Percentiles rank a stretch among this genome's conserved stretches.
Conservation (phyloP, 2,888 invertebrate genomes). For the Physocephala rufipes region DNA sequence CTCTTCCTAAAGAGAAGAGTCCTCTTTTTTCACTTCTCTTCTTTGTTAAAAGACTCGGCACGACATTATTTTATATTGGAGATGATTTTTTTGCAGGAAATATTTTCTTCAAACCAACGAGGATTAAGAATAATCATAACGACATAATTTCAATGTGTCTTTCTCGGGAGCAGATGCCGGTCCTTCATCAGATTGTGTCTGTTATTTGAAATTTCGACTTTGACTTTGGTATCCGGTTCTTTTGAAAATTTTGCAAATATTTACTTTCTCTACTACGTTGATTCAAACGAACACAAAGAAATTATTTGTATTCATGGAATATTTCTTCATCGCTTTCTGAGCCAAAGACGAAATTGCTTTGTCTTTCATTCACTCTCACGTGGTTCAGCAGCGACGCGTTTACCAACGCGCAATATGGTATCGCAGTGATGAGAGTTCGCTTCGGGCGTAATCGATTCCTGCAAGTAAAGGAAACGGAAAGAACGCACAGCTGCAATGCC, state of each 20-base stretch:
- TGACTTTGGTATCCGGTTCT: slow-evolving; percentile 20
- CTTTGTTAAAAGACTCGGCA: too few relatives aligned
- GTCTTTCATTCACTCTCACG: too few relatives aligned
- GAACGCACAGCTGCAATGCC: background rate
- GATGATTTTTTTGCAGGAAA: too few relatives aligned
- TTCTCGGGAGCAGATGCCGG: background rate
- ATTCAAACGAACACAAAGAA: slow-evolving; percentile 18
- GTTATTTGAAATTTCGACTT: slow-evolving; percentile 18
- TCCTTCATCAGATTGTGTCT: background rate
- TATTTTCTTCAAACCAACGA: background rate
- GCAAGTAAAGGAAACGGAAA: slow-evolving; percentile 17
- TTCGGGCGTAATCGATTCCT: too few relatives aligned
- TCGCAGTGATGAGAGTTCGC: too few relatives aligned
- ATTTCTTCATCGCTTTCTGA: slow-evolving; percentile 4
- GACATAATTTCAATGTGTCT: background rate
- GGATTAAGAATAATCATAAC: background rate
- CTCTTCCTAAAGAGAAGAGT: too few relatives aligned
- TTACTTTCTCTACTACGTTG: slow-evolving; percentile 7
- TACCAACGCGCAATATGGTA: too few relatives aligned
- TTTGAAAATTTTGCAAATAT: slow-evolving; percentile 3
- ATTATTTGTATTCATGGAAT: slow-evolving; percentile 7
- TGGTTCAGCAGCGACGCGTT: too few relatives aligned
- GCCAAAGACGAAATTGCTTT: too few relatives aligned
- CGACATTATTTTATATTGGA: too few relatives aligned
- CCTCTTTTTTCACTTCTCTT: too few relatives aligned